phyloP scores from a whole-genome alignment of 2,113 vertebrate genomes.

The Ailurus styani region DNA sequence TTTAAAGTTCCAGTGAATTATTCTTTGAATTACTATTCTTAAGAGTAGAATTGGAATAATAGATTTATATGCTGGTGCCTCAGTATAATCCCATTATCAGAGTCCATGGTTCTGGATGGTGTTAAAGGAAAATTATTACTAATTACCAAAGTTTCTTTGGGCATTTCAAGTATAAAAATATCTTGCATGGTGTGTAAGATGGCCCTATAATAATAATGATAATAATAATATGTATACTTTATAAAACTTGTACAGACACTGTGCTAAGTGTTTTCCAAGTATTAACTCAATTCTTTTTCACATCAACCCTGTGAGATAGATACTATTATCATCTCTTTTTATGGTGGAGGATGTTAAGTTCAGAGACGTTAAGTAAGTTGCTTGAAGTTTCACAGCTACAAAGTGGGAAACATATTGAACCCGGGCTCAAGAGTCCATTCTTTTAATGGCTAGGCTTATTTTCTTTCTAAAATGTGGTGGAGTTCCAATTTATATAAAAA shows the following conservation, averaged over 20 bases:
- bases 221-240: background rate
- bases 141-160: background rate
- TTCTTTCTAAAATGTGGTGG: background rate
- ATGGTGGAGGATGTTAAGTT: background rate
- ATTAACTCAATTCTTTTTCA: background rate
- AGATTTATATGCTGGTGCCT: background rate
- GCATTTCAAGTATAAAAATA: background rate
- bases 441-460: background rate
- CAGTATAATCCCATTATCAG: background rate
- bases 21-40: conserved; percentile 1
- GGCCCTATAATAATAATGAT: background rate
- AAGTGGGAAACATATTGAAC: background rate
- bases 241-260: background rate
- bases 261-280: conserved; percentile 19
- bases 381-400: background rate
- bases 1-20: background rate
- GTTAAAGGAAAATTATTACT: conserved; percentile 27
- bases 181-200: background rate
- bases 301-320: background rate
- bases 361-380: background rate
- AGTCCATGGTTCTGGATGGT: background rate
- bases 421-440: background rate
- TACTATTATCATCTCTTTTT: background rate
- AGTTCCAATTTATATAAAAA: background rate
- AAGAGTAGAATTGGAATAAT: background rate